phyloP scores from a whole-genome alignment of 2,113 vertebrate genomes.

The Corydoras maculifer region DNA sequence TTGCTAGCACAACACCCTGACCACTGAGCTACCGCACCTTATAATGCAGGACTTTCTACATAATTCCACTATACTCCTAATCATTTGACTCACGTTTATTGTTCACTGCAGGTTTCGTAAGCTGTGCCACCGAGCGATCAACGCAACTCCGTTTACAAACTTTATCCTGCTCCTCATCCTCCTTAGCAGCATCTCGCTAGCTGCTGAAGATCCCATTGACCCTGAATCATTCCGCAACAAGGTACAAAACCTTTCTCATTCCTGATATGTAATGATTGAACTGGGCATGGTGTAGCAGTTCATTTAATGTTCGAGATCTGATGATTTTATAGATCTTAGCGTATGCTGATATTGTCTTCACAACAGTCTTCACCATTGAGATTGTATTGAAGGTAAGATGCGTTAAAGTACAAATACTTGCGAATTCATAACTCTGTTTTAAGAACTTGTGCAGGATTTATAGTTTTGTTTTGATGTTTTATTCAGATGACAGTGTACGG shows the following conservation, averaged over 20 bases:
- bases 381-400: conserved; percentile 85
- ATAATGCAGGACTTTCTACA: no score
- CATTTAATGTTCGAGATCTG: no score
- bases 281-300: no score
- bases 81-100: no score
- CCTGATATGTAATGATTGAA: no score
- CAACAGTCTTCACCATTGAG: conserved; percentile 92
- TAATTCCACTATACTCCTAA: no score
- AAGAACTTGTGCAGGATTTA: no score
- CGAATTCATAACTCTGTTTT: no score
- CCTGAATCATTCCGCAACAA: conserved; percentile 84
- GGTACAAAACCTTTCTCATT: conserved; percentile 55
- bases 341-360: conserved; percentile 91
- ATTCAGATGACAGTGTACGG: conserved; percentile 91
- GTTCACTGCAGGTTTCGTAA: conserved; percentile 74
- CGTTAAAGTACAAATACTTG: no score
- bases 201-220: conserved; percentile 92
- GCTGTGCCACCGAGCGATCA: conserved; percentile 88
- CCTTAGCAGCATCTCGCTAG: conserved; percentile 93
- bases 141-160: conserved; percentile 95
- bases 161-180: conserved; percentile 97
- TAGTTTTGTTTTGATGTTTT: no score
- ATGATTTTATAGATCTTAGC: conserved; percentile 73
- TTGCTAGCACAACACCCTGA: no score
- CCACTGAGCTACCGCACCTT: no score